phyloP scores from a whole-genome alignment of 2,113 vertebrate species.

The Hypanus sabinus region DNA sequence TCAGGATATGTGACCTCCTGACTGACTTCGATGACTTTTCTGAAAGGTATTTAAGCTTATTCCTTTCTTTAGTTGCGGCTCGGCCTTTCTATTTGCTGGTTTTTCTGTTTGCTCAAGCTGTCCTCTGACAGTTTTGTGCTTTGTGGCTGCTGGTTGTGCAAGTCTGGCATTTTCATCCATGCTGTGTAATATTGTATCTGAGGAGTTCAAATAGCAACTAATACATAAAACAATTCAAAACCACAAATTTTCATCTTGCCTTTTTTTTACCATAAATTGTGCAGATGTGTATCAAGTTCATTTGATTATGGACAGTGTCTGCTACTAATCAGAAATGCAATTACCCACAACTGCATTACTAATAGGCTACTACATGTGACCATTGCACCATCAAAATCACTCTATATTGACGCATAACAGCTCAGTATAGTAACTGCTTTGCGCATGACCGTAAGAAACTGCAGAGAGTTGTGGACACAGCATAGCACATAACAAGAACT shows the following conservation, averaged over 20 bases:
- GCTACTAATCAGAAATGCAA: neutral
- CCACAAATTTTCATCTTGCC: neutral
- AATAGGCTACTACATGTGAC: neutral
- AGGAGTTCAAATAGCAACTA: neutral
- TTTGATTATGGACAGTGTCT: neutral
- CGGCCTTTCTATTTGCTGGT: neutral
- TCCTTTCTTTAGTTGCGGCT: neutral
- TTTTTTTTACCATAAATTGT: neutral
- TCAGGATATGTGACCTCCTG: slow-evolving; percentile 92
- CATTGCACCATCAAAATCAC: too few relatives aligned
- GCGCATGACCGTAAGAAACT: too few relatives aligned
- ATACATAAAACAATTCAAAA: neutral
- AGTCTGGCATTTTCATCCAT: neutral
- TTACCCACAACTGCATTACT: neutral
- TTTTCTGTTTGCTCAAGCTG: neutral
- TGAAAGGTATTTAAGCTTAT: slow-evolving; percentile 66
- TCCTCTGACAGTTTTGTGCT: neutral
- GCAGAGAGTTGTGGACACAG: too few relatives aligned
- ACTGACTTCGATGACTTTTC: slow-evolving; percentile 89
- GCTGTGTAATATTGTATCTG: neutral
- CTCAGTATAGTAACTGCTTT: too few relatives aligned
- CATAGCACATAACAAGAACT: too few relatives aligned
- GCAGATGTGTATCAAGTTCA: neutral
- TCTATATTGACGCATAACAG: too few relatives aligned
- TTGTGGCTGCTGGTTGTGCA: neutral